A percentile compares a stretch with the other conserved stretches of the same genome.
Conservation (phyloP, 2,113 vertebrate genomes). For the Notarius quadriscutis region DNA sequence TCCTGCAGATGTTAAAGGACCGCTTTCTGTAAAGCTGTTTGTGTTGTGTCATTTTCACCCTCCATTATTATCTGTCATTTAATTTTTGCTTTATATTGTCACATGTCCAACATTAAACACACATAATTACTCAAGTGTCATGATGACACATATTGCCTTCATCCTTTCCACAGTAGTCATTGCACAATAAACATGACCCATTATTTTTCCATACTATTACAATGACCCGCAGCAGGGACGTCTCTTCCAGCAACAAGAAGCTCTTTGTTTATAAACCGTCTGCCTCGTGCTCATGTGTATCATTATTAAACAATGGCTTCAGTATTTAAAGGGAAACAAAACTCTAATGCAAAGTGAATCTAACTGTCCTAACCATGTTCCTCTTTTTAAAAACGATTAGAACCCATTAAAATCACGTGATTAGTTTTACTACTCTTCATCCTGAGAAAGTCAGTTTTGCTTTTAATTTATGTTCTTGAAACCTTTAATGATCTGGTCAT, state of each 20-base stretch:
- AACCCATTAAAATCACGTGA: neutral
- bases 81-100: neutral
- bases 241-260: slow-evolving; percentile 57
- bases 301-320: slow-evolving; percentile 21
- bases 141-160: neutral
- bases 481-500: no score
- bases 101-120: slow-evolving; percentile 1
- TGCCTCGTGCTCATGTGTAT: neutral
- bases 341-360: neutral
- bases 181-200: slow-evolving; percentile 53
- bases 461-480: no score
- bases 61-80: no score
- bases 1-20: no score
- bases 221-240: slow-evolving; percentile 25
- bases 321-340: slow-evolving; percentile 24
- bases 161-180: neutral
- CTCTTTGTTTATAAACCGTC: slow-evolving; percentile 50
- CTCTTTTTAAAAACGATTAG: neutral
- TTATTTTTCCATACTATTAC: slow-evolving; percentile 44
- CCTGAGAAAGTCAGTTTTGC: neutral
- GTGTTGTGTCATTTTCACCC: no score
- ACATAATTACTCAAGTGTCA: neutral
- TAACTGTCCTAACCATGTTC: neutral
- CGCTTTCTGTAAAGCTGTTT: no score
- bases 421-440: neutral